phyloP scores from a whole-genome alignment of 1,140 invertebrate species.

The Drosophila equinoxialis region DNA sequence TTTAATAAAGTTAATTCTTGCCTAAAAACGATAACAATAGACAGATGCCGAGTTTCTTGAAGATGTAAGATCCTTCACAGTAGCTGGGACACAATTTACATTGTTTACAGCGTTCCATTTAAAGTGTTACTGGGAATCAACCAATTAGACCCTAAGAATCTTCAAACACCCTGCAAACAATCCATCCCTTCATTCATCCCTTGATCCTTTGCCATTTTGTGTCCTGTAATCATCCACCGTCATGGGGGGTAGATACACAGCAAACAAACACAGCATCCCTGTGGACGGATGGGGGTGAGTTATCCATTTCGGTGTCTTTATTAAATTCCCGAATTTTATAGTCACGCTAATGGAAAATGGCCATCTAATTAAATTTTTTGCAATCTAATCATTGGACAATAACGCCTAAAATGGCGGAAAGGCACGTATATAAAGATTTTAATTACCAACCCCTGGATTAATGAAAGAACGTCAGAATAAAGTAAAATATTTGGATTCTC shows the following conservation, averaged over 20 bases:
- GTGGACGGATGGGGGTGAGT: conserved; percentile 45
- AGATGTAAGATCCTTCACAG: conserved; percentile 26
- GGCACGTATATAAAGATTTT: conserved; percentile 43
- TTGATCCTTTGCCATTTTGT: conserved; percentile 32
- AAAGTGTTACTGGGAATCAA: conserved; percentile 26
- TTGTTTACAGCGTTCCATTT: conserved; percentile 18
- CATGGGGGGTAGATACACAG: neutral
- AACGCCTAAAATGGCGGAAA: conserved; percentile 64
- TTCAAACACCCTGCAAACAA: conserved; percentile 21
- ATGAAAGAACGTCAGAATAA: neutral
- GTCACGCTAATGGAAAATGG: conserved; percentile 62
- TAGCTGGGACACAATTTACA: conserved; percentile 35
- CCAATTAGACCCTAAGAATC: conserved; percentile 54
- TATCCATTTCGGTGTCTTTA: conserved; percentile 50
- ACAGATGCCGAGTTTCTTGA: neutral
- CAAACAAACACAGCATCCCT: conserved; percentile 7
- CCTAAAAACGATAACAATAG: conserved; percentile 11
- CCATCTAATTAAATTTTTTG: conserved; percentile 66
- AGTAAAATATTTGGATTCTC: neutral
- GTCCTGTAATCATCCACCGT: conserved; percentile 43
- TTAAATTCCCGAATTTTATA: conserved; percentile 66
- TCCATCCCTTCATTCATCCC: conserved; percentile 29
- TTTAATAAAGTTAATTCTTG: conserved; percentile 55
- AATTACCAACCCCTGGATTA: conserved; percentile 29
- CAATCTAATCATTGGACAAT: conserved; percentile 66